Conservation (phyloP, 2,888 invertebrate species). For the Epicampocera succincta region DNA sequence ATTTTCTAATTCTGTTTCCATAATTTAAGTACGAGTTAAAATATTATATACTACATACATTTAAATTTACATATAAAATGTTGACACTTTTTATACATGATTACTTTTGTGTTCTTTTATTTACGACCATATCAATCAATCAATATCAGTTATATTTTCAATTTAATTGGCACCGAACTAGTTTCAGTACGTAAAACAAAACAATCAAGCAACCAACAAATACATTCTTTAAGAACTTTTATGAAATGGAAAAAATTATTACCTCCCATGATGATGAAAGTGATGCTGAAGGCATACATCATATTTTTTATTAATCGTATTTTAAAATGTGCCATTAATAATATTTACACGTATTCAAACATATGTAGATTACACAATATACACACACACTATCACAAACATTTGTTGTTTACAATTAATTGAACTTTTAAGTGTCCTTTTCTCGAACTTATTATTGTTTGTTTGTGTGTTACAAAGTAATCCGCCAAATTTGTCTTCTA, state of each 20-base stretch:
- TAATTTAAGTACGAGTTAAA: conserved; percentile 37
- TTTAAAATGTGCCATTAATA: conserved; percentile 67
- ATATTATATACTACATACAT: conserved; percentile 20
- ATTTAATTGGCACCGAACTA: conserved; percentile 59
- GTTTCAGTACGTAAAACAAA: conserved; percentile 20
- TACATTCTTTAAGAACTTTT: conserved; percentile 4
- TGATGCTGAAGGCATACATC: conserved; percentile 5
- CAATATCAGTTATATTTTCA: conserved; percentile 46
- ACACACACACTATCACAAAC: background rate
- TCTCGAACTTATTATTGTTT: conserved; percentile 37
- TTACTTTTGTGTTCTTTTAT: conserved; percentile 33
- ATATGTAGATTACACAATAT: conserved; percentile 26
- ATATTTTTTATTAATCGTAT: conserved; percentile 39
- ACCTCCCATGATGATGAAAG: conserved; percentile 47
- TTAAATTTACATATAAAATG: conserved; percentile 48
- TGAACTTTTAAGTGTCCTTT: conserved; percentile 57
- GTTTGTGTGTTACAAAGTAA: conserved; percentile 48
- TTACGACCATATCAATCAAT: conserved; percentile 40
- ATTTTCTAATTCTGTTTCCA: conserved; percentile 43
- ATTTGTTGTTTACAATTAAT: conserved; percentile 9
- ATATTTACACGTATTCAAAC: conserved; percentile 39
- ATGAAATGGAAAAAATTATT: conserved; percentile 28
- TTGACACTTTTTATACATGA: conserved; percentile 60
- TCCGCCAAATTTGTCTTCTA: conserved; percentile 61
- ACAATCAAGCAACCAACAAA: conserved; percentile 14